Evolutionary conservation across 2,113 vertebrate species (phyloP), one percentile per base, ranked within the genome.

Genomic region (Apteryx mantelli): DNA sequence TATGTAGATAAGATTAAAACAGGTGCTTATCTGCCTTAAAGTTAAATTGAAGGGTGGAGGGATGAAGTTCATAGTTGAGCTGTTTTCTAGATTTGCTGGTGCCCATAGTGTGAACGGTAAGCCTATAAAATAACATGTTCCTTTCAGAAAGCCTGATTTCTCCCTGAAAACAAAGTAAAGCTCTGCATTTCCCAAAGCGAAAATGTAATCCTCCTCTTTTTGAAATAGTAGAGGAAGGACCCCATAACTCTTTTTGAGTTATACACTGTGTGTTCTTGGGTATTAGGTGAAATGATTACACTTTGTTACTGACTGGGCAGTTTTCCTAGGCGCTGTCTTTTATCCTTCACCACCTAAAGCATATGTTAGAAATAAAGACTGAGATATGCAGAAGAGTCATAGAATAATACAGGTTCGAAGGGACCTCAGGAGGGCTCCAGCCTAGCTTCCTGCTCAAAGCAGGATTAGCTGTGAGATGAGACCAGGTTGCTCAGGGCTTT

Each of bases 221-320:
- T 70, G 64, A 80, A 56, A 74, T 7, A 64, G 11, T 64, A 82
- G 25, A 68, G 55, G 26, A 10, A 74, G 64, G 17, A 86, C 2
- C 16, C 25, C 30, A 58, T 14, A 74, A 4, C 25, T 77, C 3
- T 88, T 22, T 55, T 60, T 80, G 42, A 42, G 28, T 91, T 61
- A 34, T 26, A 18, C 2, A 2, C 11, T 12, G 8, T 48, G 12
- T 55, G 3, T 11, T 76, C 15, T 17, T 52, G 4, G 2, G 12
- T 52, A 66, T 74, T 70, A 46, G 55, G 20, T 70, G 22, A 91
- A 83, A 77, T 42, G 12, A 42, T 26, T 53, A 25, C 10, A 32
- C 60, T 61, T 2, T 56, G 42, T 78, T 81, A 26, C 53, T 52
- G 22, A 61, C 3, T 12, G 85, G 40, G 26, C 46, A 61, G 61